Base-by-base conservation (phyloP, 2,797 vertebrate species). In the Hozukius guyotensis region DNA sequence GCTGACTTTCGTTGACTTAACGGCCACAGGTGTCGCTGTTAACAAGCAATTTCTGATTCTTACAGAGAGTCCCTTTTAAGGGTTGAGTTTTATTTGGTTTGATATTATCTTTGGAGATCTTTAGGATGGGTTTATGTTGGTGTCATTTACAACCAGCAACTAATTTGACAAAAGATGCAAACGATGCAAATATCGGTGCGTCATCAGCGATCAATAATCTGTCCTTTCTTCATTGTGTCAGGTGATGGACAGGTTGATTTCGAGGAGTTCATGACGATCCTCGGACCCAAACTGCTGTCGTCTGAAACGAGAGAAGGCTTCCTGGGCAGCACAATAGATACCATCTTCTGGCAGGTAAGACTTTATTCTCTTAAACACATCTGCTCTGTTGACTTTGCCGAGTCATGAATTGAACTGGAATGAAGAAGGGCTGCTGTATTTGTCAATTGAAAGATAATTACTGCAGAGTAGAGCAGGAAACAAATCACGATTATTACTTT, bases 341-440 rank as follows among this genome's bases (percentile, higher is more conserved):
- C 97, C 94, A 99, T 99, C 96, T 99, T 99, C 95, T 99, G 98
- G 98, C 98, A 99, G 97, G 98, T 99, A 91, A 96, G 94, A 74
- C 69, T 46, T 5, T 7, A 6, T 25, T 38, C 27, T 71, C 12
- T 59, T 36, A 0, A 65, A 53, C 52, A 16, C 31, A 2, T 65
- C 53, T 6, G 5, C 14, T 65, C 4, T 14, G 22, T 38, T 62
- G 20, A 52, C 52, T 78, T 46, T 42, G 49, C 53, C 2, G 12
- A 38, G 42, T 64, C 36, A 34, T 61, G 8, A 29, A 14, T 31
- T 29, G 24, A 72, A 25, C 5, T 8, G 32, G 8, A 57, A 5
- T 56, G 3, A 22, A 61, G 24, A 36, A 38, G 4, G 0, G 25
- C 32, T 16, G 42, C 55, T 7, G 9, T 25, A 5, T 2, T 10